Percentiles rank a stretch among this genome's conserved stretches.
Evolutionary conservation across 2,113 vertebrate genomes (phyloP).

Genomic region (Erinaceus europaeus): DNA sequence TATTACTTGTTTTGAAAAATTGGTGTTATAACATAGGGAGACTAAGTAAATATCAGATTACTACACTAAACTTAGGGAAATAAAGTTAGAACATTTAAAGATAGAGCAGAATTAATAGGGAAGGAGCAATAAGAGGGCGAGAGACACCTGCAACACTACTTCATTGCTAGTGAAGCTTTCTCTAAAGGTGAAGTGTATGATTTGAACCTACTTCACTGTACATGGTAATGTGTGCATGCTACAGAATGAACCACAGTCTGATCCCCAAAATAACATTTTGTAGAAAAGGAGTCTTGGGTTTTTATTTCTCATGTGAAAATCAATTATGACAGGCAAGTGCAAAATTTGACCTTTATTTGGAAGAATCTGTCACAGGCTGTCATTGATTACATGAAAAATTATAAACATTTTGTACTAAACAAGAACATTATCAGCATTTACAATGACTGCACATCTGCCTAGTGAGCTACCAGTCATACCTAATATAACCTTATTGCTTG

Average conservation of each 20-base stretch:
- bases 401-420: slow-evolving; percentile 42
- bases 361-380: slow-evolving; percentile 61
- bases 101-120: no score
- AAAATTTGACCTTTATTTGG: slow-evolving; percentile 58
- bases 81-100: no score
- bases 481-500: neutral
- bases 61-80: no score
- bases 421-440: slow-evolving; percentile 13
- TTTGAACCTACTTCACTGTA: no score
- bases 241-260: no score
- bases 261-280: no score
- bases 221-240: no score
- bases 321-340: slow-evolving; percentile 39
- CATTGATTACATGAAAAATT: slow-evolving; percentile 62
- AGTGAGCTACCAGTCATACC: neutral
- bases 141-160: no score
- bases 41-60: neutral
- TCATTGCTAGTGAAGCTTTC: no score
- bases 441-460: neutral
- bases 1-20: neutral
- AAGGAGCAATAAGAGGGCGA: no score
- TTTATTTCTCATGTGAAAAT: slow-evolving; percentile 49
- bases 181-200: no score
- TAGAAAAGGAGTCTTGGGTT: neutral
- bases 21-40: neutral